Evolutionary conservation across 2,888 invertebrate genomes (phyloP).

Genomic region (Xestia rhomboidea): DNA sequence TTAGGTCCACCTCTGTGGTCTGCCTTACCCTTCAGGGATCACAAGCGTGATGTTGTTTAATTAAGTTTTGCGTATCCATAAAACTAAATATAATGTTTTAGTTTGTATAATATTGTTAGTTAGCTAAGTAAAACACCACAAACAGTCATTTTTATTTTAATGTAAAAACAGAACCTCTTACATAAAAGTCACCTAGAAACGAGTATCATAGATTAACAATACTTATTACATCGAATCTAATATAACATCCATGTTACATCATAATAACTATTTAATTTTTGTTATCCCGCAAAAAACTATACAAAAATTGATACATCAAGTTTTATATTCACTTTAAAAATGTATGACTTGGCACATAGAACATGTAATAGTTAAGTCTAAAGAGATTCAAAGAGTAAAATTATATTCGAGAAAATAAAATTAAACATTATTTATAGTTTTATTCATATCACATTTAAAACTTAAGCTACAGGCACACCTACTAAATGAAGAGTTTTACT

Average conservation of each 20-base stretch:
- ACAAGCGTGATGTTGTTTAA: not conserved
- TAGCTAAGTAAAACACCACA: slow-evolving; percentile 69
- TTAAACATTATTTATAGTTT: slow-evolving; percentile 57
- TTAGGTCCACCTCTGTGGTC: not conserved
- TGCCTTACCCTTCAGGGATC: not conserved
- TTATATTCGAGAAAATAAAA: slow-evolving; percentile 52
- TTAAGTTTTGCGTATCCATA: not conserved
- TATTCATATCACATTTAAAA: slow-evolving; percentile 83
- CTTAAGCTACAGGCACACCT: slow-evolving; percentile 74
- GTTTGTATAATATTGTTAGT: not conserved
- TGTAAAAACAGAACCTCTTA: slow-evolving; percentile 88
- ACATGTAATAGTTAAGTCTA: slow-evolving; percentile 64
- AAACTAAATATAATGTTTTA: not conserved
- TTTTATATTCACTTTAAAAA: slow-evolving; percentile 68
- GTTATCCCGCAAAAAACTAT: slow-evolving; percentile 61
- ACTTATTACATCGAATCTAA: slow-evolving; percentile 81
- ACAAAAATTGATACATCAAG: slow-evolving; percentile 67
- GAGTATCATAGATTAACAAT: slow-evolving; percentile 84
- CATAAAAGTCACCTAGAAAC: slow-evolving; percentile 79
- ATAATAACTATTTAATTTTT: slow-evolving; percentile 63
- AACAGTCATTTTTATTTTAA: slow-evolving; percentile 87
- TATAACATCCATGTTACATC: slow-evolving; percentile 73
- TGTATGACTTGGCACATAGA: slow-evolving; percentile 80
- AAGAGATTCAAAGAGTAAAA: slow-evolving; percentile 67
- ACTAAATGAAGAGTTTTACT: slow-evolving; percentile 58